A percentile compares a stretch with the other conserved stretches of the same genome.
phyloP scores from a whole-genome alignment of 2,888 invertebrate species.

The Mechanitis messenoides region DNA sequence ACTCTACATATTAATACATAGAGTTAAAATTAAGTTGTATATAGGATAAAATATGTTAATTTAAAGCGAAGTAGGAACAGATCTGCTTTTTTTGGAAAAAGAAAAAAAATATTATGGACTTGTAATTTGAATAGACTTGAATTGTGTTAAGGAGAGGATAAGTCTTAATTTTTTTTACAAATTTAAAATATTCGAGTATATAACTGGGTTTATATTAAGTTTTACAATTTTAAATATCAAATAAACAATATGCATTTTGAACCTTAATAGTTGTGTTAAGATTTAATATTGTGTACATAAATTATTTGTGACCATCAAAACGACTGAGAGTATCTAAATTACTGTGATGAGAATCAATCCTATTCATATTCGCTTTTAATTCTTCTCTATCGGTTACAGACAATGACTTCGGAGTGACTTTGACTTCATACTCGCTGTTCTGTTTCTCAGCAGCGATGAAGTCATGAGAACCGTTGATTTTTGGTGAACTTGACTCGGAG shows the following conservation, averaged over 20 bases:
- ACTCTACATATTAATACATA: background rate
- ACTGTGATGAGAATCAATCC: constrained; percentile 69
- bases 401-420: constrained; percentile 32
- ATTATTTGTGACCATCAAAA: constrained; percentile 11
- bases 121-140: no score
- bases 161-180: background rate
- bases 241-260: no score
- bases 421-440: constrained; percentile 38
- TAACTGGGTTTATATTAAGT: no score
- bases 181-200: background rate
- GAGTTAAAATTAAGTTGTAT: constrained; percentile 1
- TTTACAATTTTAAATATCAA: no score
- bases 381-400: constrained; percentile 46
- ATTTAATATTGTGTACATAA: no score
- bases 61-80: constrained; percentile 5
- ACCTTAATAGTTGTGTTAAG: no score
- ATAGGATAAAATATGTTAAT: background rate
- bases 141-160: background rate
- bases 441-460: constrained; percentile 52
- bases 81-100: background rate
- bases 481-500: constrained; percentile 32
- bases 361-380: constrained; percentile 68
- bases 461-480: constrained; percentile 54
- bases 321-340: constrained; percentile 53
- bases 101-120: background rate